Conservation (phyloP, 2,888 invertebrate species). For the Strigamia crassipes region DNA sequence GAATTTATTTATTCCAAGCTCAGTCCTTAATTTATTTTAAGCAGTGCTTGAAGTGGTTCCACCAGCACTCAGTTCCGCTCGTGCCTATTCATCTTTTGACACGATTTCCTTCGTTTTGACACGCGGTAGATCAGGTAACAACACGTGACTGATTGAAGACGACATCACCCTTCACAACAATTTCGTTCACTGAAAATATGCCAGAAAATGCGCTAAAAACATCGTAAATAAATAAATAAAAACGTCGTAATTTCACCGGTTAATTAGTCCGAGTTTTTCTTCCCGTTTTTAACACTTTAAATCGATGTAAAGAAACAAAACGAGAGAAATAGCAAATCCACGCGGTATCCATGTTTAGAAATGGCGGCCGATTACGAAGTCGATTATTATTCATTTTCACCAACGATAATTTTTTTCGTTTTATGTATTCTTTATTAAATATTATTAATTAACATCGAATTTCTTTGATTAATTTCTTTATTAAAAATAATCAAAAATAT, state of each 20-base stretch:
- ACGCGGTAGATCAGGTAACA: background rate
- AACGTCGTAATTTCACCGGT: background rate
- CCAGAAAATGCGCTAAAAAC: background rate
- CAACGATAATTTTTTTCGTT: too few relatives aligned
- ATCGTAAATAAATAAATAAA: background rate
- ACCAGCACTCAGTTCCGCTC: constrained; percentile 6
- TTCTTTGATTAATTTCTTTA: too few relatives aligned
- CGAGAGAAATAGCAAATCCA: too few relatives aligned
- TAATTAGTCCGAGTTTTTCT: background rate
- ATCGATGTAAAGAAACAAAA: background rate
- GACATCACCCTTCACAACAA: background rate
- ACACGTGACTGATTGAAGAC: background rate
- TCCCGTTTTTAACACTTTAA: too few relatives aligned
- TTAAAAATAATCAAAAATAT: too few relatives aligned
- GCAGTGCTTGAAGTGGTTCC: background rate
- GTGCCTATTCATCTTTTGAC: background rate
- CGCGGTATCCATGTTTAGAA: too few relatives aligned
- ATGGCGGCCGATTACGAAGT: too few relatives aligned
- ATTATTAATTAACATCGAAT: too few relatives aligned
- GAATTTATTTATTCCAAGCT: background rate
- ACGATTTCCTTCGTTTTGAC: background rate
- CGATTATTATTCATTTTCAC: too few relatives aligned
- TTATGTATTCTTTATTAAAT: too few relatives aligned
- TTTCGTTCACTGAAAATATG: background rate
- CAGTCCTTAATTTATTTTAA: background rate